Base-by-base conservation (phyloP, 2,797 vertebrate species). In the Mormyrops boulengeri region DNA sequence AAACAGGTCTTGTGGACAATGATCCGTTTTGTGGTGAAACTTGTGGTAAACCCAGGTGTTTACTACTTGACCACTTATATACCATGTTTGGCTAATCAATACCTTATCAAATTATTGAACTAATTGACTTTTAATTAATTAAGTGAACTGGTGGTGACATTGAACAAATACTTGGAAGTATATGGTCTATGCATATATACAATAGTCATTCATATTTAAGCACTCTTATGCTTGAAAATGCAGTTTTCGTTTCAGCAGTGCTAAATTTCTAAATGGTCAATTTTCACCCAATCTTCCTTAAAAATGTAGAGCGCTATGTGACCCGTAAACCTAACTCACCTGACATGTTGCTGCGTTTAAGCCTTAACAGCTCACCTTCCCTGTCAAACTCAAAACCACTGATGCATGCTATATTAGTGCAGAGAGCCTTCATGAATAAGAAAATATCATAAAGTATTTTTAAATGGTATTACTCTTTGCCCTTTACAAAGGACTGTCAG, bases 371-470 rank as follows among this genome's bases (percentile, higher is more conserved):
- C 26, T 55, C n/a, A 86, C 85, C 50, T 53, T 86, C 26, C n/a
- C 85, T 86, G 49, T 30, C 66, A 87, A 87, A 87, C 14, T n/a
- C 34, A 38, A 19, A 87, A 38, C 12, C 53, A 57, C 22, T 60
- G 50, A 87, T 52, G 50, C 47, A 52, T 86, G 85, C 50, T 87
- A 87, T 87, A 55, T 57, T 55, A 17, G 22, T 17, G 52, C 30
- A 38, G 85, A 44, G 57, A 50, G 26, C 22, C 47, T 62, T 49
- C 60, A 49, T 88, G 57, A 88, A 73, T 69, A 69, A 88, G 22
- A 49, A 49, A 88, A 17, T 88, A 19, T 73, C 55, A 47, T 49
- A 11, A 73, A 69, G 60, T 52, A 88, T 50, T 88, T 88, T 88
- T 49, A 88, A 73, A 88, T 9, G 38, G 62, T 26, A 26, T 44